Percentiles rank a stretch among this genome's conserved stretches.
Evolutionary conservation across 92 coral and sea anemone species (phyloP).

Genomic region (Paragorgia papillata): DNA sequence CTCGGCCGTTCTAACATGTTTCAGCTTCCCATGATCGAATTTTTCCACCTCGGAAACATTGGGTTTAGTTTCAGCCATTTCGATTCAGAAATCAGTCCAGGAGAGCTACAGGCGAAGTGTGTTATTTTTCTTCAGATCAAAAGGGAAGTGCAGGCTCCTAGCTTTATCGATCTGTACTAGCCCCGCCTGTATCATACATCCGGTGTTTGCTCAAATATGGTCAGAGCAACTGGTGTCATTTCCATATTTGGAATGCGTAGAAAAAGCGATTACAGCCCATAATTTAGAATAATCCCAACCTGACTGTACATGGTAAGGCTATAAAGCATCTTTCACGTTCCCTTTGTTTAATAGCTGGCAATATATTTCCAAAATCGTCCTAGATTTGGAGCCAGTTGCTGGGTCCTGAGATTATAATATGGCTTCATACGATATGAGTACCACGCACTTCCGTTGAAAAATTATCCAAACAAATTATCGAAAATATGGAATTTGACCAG

Average conservation of each 20-base stretch:
- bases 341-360: not conserved
- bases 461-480: too few relatives aligned
- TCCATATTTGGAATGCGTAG: constrained; percentile 19
- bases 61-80: constrained; percentile 78
- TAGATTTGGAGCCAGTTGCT: too few relatives aligned
- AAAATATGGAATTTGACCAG: too few relatives aligned
- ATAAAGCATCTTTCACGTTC: too few relatives aligned
- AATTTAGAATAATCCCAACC: not conserved
- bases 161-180: too few relatives aligned
- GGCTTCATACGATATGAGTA: too few relatives aligned
- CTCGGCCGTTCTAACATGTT: constrained; percentile 81
- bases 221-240: constrained; percentile 13
- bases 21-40: constrained; percentile 83
- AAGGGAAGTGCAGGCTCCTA: constrained; percentile 12
- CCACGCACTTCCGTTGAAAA: not conserved
- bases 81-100: constrained; percentile 2
- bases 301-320: constrained; percentile 21
- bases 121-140: not conserved
- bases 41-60: constrained; percentile 67
- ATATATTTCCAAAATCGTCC: not conserved
- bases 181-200: constrained; percentile 25
- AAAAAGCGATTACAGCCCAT: not conserved
- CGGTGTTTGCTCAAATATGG: constrained; percentile 41
- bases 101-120: not conserved
- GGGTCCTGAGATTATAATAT: too few relatives aligned